Conservation (phyloP, 1,140 invertebrate species). For the Zaprionus taronus region DNA sequence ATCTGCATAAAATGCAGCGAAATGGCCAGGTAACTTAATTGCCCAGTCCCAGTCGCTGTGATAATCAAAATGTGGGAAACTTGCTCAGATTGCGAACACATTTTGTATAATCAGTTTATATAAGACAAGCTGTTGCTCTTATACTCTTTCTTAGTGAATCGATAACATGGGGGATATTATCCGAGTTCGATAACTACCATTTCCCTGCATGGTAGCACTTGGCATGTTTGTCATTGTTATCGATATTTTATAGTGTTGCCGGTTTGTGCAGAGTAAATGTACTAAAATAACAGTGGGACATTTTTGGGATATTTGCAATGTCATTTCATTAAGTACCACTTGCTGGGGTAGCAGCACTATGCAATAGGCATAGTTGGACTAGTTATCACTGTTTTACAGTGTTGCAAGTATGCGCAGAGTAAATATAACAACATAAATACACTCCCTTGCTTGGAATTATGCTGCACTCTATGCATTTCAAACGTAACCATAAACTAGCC, state of each 20-base stretch:
- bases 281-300: neutral
- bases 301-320: neutral
- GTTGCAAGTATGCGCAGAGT: neutral
- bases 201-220: too few species aligned
- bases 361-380: too few species aligned
- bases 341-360: too few species aligned
- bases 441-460: neutral
- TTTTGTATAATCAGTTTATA: neutral
- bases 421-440: neutral
- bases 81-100: neutral
- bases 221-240: too few species aligned
- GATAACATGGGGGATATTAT: neutral
- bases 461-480: neutral
- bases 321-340: neutral
- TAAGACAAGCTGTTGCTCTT: neutral
- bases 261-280: too few species aligned
- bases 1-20: constrained; percentile 32
- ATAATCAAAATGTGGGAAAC: constrained; percentile 33
- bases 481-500: neutral
- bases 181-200: neutral
- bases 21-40: constrained; percentile 34
- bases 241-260: too few species aligned
- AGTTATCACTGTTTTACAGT: neutral
- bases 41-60: neutral
- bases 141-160: constrained; percentile 8